A percentile compares a stretch with the other conserved stretches of the same genome.
Conservation (phyloP, 2,113 vertebrate species). For the Casuarius casuarius region DNA sequence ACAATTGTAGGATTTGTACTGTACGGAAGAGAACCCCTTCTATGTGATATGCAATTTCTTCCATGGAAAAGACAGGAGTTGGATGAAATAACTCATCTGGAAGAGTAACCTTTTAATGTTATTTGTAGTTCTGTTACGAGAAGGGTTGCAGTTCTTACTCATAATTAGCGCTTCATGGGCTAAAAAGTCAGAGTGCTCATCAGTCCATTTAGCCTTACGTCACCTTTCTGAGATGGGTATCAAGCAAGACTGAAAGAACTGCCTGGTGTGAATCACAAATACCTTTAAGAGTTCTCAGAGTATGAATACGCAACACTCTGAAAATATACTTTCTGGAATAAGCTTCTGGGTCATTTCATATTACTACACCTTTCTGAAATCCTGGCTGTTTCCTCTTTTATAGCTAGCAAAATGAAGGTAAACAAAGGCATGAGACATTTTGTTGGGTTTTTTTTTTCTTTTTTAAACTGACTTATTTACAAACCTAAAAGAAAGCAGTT, state of each 20-base stretch:
- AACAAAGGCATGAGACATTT: background rate
- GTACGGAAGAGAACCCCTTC: conserved; percentile 6
- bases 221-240: background rate
- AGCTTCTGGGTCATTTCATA: background rate
- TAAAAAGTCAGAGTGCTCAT: background rate
- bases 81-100: background rate
- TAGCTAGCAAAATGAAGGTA: background rate
- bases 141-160: rapidly evolving
- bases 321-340: conserved; percentile 46
- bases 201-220: background rate
- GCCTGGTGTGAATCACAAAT: background rate
- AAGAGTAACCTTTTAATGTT: conserved; percentile 16
- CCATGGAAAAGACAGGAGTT: conserved; percentile 47
- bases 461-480: background rate
- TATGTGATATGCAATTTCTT: conserved; percentile 8
- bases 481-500: background rate
- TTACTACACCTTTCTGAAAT: background rate
- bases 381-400: background rate
- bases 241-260: background rate
- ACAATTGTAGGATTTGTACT: conserved; percentile 38
- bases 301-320: background rate
- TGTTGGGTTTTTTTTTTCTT: background rate
- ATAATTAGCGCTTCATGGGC: conserved; percentile 18
- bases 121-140: conserved; percentile 1
- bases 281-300: background rate